These are phyloP conservation scores for Aquatica leii DNA, from an alignment of 2,888 invertebrate genomes.

Conservation along the genomic window DNA sequence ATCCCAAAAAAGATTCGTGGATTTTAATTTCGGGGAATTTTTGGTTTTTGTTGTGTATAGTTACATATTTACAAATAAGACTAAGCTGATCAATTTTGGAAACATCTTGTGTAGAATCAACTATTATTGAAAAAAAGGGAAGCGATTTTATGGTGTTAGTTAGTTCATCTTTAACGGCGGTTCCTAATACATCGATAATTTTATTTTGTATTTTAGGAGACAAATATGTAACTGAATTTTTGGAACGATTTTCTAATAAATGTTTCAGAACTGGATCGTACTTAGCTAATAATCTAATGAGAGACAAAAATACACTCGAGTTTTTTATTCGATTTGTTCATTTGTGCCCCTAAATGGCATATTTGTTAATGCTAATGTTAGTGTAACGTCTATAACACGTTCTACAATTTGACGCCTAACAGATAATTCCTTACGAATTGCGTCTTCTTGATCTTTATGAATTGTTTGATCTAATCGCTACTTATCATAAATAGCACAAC, in stretches of 20 bases:
- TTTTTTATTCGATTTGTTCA: background rate
- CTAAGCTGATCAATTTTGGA: slow-evolving; percentile 11
- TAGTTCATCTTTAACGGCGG: background rate
- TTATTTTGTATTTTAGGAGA: slow-evolving; percentile 4
- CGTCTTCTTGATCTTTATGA: background rate
- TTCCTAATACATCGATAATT: background rate
- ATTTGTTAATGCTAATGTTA: background rate
- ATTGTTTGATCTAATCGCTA: background rate
- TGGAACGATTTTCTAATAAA: slow-evolving; percentile 1
- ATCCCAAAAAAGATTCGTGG: slow-evolving; percentile 6
- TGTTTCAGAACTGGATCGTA: slow-evolving; percentile 5
- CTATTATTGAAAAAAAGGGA: slow-evolving; percentile 4
- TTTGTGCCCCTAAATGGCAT: background rate
- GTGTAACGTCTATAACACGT: background rate
- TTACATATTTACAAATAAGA: background rate
- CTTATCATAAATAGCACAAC: background rate
- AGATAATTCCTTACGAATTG: background rate
- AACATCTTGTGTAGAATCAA: slow-evolving; percentile 8
- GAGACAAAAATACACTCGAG: background rate
- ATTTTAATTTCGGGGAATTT: background rate
- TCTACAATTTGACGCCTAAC: background rate
- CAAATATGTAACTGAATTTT: background rate
- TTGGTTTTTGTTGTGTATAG: background rate
- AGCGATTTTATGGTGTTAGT: background rate
- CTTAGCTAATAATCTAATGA: slow-evolving; percentile 1